These are phyloP conservation scores for Amyelois transitella DNA, from an alignment of 1,140 invertebrate genomes.

Conservation along the genomic window DNA sequence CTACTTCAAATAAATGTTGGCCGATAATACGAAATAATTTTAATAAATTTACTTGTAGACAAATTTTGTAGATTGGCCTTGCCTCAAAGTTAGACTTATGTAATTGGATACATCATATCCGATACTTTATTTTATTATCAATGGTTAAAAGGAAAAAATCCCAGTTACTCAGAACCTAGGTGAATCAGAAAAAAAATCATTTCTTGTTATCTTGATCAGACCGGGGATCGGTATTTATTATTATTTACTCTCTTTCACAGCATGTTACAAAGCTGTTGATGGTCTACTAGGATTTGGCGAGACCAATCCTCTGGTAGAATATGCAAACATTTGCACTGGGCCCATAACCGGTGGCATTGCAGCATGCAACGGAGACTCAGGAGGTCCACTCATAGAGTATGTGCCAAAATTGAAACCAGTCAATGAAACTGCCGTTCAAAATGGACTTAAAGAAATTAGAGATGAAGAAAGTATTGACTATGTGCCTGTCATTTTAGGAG, in stretches of 20 bases:
- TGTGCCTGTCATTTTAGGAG: conserved; percentile 73
- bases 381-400: conserved; percentile 77
- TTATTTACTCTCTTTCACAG: conserved; percentile 29
- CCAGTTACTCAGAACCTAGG: no score
- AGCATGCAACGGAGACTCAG: conserved; percentile 81
- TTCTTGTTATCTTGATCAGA: no score
- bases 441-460: conserved; percentile 7
- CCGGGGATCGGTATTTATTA: no score
- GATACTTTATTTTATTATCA: no score
- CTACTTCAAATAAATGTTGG: no score
- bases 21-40: no score
- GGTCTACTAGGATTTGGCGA: conserved; percentile 42
- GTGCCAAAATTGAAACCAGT: conserved; percentile 16
- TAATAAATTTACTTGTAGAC: no score
- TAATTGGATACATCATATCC: no score
- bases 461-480: conserved; percentile 7
- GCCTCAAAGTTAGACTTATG: no score
- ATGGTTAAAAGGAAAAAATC: no score
- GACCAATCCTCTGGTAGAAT: conserved; percentile 50
- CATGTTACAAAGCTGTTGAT: conserved; percentile 59
- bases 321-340: conserved; percentile 78
- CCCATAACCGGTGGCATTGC: conserved; percentile 75
- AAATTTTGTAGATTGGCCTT: no score
- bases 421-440: background rate
- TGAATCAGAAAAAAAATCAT: no score